Evolutionary conservation across 2,888 invertebrate species (phyloP), one percentile per base, ranked within the genome.

Genomic region (Argyra leucocephala): DNA sequence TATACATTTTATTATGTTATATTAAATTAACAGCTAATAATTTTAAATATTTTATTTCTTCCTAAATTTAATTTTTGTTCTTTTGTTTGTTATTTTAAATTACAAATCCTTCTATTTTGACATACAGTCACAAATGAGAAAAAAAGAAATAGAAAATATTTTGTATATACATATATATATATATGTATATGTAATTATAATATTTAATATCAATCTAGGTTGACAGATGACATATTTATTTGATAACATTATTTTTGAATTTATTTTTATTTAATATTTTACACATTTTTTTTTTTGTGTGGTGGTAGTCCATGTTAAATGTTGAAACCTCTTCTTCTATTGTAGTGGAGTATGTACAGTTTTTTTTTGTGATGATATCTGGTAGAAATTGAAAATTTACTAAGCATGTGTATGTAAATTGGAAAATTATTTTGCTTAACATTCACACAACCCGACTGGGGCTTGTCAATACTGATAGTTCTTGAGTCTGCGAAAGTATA

Each of bases 21-120:
- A 7, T 7, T 31, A 12, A 15, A 37, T 48, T 48, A 48, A 5
- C 48, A 48, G 48, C 9, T n/a, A 6, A 48, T 48, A 48, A 48
- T 48, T 48, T 48, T 18, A 48, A 48, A 48, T 48, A 48, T 48
- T 48, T 48, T 48, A 48, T 48, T 15, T 48, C 18, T 18, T 48
- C 18, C 48, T 18, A 15, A 48, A 48, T 18, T 12, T 18, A 18
- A 15, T 10, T 10, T 37, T 37, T 37, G 5, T 37, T 37, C 18
- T n/a, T 48, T 31, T 31, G 5, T 31, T 31, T 31, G 5, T 31
- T 31, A 7, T 31, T 15, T 15, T 18, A 48, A 48, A 18, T 48
- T 48, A 48, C 18, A 48, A 48, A 48, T 48, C 48, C 48, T 48
- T 48, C 48, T 48, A 48, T 48, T 48, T 48, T 48, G 48, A 48